These are phyloP conservation scores for Galaxias olidus DNA, from an alignment of 2,797 vertebrate species.

Conservation along the genomic window DNA sequence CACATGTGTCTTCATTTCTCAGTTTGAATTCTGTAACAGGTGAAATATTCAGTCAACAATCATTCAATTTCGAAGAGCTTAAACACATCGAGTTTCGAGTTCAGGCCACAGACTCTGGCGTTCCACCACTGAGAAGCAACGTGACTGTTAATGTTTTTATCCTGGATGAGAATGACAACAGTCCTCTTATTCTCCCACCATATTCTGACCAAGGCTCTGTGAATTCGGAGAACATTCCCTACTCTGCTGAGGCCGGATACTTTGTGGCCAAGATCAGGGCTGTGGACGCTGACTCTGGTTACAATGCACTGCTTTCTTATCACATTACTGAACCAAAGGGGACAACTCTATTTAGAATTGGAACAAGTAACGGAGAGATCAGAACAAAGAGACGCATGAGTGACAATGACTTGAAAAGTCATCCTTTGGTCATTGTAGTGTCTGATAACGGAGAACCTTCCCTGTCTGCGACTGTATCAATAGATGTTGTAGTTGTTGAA, in stretches of 20 bases:
- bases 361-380: slow-evolving; percentile 56
- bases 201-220: slow-evolving; percentile 39
- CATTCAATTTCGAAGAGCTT: slow-evolving; percentile 54
- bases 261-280: slow-evolving; percentile 45
- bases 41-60: slow-evolving; percentile 47
- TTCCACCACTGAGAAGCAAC: slow-evolving; percentile 52
- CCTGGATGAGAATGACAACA: slow-evolving; percentile 58
- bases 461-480: slow-evolving; percentile 45
- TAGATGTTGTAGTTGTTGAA: slow-evolving; percentile 52
- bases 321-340: slow-evolving; percentile 39
- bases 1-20: slow-evolving; percentile 24
- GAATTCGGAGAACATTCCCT: slow-evolving; percentile 49
- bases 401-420: slow-evolving; percentile 46
- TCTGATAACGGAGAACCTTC: slow-evolving; percentile 50
- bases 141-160: slow-evolving; percentile 52
- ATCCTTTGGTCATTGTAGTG: slow-evolving; percentile 45
- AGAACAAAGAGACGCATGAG: slow-evolving; percentile 52
- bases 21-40: slow-evolving; percentile 52
- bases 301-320: slow-evolving; percentile 45
- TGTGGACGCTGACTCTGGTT: slow-evolving; percentile 50
- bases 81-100: slow-evolving; percentile 45
- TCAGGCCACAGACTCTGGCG: slow-evolving; percentile 53
- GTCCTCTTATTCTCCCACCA: slow-evolving; percentile 38
- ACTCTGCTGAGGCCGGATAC: slow-evolving; percentile 43
- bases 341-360: slow-evolving; percentile 37